phyloP scores from a whole-genome alignment of 2,888 invertebrate species.

The Volucella inflata region DNA sequence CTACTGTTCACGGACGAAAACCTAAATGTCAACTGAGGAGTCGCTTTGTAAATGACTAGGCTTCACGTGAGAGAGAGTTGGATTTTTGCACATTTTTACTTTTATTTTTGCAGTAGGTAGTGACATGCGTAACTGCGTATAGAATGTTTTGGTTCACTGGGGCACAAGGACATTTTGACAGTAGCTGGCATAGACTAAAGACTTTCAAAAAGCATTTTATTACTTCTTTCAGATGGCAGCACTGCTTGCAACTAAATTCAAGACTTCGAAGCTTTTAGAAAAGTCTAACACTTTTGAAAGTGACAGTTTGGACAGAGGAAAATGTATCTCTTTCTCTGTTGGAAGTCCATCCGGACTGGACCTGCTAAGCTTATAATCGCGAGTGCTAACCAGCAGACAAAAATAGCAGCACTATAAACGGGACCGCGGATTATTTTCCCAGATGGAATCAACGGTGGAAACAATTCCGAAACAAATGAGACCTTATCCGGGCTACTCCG shows the following conservation, averaged over 20 bases:
- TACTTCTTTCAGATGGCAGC: slow-evolving; percentile 15
- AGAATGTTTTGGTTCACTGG: slow-evolving; percentile 28
- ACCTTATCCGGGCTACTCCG: too few relatives aligned
- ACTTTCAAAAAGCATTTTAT: slow-evolving; percentile 29
- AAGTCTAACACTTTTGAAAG: not conserved
- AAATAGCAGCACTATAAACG: too few relatives aligned
- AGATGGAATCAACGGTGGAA: too few relatives aligned
- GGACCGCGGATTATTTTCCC: too few relatives aligned
- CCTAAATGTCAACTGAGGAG: slow-evolving; percentile 64
- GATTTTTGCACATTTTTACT: slow-evolving; percentile 25
- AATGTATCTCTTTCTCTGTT: too few relatives aligned
- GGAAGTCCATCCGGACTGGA: too few relatives aligned
- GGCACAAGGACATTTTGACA: slow-evolving; percentile 58
- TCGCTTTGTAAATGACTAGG: slow-evolving; percentile 37
- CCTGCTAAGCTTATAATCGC: too few relatives aligned
- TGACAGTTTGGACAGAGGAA: too few relatives aligned
- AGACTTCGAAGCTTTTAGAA: not conserved
- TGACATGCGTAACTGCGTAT: slow-evolving; percentile 65
- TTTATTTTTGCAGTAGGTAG: not conserved
- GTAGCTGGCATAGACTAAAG: slow-evolving; percentile 6
- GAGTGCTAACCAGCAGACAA: too few relatives aligned
- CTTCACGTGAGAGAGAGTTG: slow-evolving; percentile 39
- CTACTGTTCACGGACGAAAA: slow-evolving; percentile 46
- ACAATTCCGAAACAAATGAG: too few relatives aligned
- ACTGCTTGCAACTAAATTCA: not conserved